A percentile compares a stretch with the other conserved stretches of the same genome.
These are phyloP conservation scores for Adelges cooleyi DNA, from an alignment of 1,140 invertebrate genomes.

Conservation along the genomic window DNA sequence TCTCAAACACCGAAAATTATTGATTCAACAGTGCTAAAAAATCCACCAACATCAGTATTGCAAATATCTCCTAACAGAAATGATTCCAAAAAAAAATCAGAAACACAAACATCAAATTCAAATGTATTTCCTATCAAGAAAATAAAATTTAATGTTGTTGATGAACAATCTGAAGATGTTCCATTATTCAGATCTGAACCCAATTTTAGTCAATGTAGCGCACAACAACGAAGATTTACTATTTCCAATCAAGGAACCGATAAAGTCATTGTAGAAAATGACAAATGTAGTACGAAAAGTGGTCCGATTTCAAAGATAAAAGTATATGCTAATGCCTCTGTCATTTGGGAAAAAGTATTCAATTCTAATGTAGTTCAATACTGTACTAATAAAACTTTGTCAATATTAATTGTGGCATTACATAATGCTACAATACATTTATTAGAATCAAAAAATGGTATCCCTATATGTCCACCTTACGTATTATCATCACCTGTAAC, in stretches of 20 bases:
- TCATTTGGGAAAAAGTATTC: conserved; percentile 20
- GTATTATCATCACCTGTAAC: neutral
- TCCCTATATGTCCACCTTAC: conserved; percentile 11
- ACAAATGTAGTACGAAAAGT: conserved; percentile 10
- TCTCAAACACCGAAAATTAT: conserved; percentile 24
- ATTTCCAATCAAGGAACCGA: neutral
- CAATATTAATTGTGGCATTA: conserved; percentile 12
- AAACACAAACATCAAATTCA: neutral
- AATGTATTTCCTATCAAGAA: conserved; percentile 7
- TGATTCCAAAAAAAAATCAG: conserved; percentile 5
- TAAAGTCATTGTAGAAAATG: conserved; percentile 15
- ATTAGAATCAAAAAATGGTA: neutral
- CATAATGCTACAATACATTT: conserved; percentile 8
- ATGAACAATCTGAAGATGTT: neutral
- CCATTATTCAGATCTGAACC: too few relatives aligned
- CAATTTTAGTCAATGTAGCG: neutral
- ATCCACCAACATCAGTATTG: conserved; percentile 12
- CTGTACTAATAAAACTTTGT: conserved; percentile 13
- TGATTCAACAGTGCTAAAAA: neutral
- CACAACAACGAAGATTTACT: neutral
- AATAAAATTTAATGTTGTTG: conserved; percentile 8
- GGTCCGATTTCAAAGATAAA: neutral
- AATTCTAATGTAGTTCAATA: conserved; percentile 2
- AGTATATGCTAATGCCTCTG: neutral
- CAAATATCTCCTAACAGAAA: conserved; percentile 2